Percentiles rank a stretch among this genome's conserved stretches.
These are phyloP conservation scores for Lucinisca nassula DNA, from an alignment of 2,888 invertebrate genomes.

Conservation along the genomic window DNA sequence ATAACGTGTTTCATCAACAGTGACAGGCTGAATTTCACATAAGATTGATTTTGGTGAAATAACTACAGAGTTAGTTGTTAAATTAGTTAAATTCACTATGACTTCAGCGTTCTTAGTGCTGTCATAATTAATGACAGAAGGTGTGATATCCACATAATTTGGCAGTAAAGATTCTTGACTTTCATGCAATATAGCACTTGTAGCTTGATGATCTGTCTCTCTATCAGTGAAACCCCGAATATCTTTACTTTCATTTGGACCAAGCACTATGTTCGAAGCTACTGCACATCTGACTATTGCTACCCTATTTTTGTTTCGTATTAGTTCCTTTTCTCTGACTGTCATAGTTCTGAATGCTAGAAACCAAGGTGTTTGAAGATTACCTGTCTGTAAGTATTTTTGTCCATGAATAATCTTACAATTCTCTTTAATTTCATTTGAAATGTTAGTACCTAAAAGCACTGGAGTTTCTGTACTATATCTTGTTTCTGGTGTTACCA, in stretches of 20 bases:
- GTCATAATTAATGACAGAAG: slow-evolving; percentile 33
- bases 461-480: slow-evolving; percentile 41
- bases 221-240: slow-evolving; percentile 43
- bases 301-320: slow-evolving; percentile 31
- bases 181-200: slow-evolving; percentile 52
- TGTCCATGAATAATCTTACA: slow-evolving; percentile 26
- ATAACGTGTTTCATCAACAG: slow-evolving; percentile 15
- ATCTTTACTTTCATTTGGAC: slow-evolving; percentile 36
- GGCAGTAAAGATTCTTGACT: slow-evolving; percentile 23
- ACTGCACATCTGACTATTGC: slow-evolving; percentile 45
- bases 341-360: slow-evolving; percentile 31
- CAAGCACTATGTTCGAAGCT: slow-evolving; percentile 18
- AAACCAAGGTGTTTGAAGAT: slow-evolving; percentile 39
- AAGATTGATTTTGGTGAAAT: slow-evolving; percentile 46
- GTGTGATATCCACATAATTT: slow-evolving; percentile 41
- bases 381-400: slow-evolving; percentile 39
- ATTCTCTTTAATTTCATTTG: slow-evolving; percentile 1
- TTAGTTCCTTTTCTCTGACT: slow-evolving; percentile 29
- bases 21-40: slow-evolving; percentile 56
- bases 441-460: slow-evolving; percentile 51
- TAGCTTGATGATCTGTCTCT: slow-evolving; percentile 33
- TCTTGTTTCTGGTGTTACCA: slow-evolving; percentile 44
- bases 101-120: slow-evolving; percentile 14
- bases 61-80: slow-evolving; percentile 47
- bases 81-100: slow-evolving; percentile 29